phyloP scores from a whole-genome alignment of 37 sponge, comb jelly and placozoan species.

The Petrosia ficiformis region DNA sequence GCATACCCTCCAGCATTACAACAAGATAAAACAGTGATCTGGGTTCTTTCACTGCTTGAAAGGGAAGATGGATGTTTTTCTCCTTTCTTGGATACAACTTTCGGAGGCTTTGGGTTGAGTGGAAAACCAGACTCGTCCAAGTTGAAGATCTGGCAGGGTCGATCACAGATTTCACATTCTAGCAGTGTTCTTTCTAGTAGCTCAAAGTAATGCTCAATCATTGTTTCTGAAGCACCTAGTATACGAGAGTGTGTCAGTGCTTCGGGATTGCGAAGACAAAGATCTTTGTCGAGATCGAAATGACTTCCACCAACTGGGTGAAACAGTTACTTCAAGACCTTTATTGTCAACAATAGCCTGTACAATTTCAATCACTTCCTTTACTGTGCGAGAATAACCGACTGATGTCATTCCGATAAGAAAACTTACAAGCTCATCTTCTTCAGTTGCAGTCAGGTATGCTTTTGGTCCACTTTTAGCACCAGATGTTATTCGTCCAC shows the following conservation, averaged over 20 bases:
- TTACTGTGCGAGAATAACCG: too few relatives aligned
- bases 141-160: conserved; percentile 25
- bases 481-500: neutral
- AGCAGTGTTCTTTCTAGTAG: conserved; percentile 27
- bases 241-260: conserved; percentile 20
- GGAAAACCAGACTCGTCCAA: conserved; percentile 41
- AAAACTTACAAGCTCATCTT: too few relatives aligned
- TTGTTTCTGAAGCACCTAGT: neutral
- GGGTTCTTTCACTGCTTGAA: neutral
- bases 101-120: conserved; percentile 10
- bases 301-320: conserved; percentile 17
- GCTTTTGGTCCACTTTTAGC: neutral
- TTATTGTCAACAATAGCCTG: conserved; percentile 15
- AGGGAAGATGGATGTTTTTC: conserved; percentile 5
- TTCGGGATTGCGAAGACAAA: conserved; percentile 9
- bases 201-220: conserved; percentile 17
- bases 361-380: conserved; percentile 7
- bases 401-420: neutral
- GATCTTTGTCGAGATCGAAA: too few relatives aligned
- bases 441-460: neutral
- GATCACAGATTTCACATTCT: conserved; percentile 14
- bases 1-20: conserved; percentile 7
- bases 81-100: conserved; percentile 8
- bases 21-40: conserved; percentile 26
- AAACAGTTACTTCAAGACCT: neutral